These are phyloP conservation scores for Trichogramma pretiosum DNA, from an alignment of 1,140 invertebrate genomes.

Conservation along the genomic window DNA sequence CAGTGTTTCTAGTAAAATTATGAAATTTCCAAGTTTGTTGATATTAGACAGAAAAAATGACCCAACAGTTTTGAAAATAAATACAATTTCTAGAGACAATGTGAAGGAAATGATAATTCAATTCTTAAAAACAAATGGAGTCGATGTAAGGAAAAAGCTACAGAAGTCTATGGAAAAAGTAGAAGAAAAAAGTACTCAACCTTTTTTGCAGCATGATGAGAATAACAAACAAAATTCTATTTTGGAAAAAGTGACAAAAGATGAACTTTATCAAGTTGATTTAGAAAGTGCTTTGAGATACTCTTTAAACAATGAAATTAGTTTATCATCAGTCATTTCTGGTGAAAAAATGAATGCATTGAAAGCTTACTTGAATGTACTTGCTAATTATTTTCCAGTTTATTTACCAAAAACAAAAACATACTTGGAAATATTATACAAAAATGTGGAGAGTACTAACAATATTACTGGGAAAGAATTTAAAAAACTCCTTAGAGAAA, in stretches of 20 bases:
- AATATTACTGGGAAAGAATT: slow-evolving; percentile 53
- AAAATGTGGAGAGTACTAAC: slow-evolving; percentile 36
- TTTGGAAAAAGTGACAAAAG: too few relatives aligned
- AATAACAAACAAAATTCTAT: too few relatives aligned
- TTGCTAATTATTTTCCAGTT: slow-evolving; percentile 67
- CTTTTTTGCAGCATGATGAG: too few relatives aligned
- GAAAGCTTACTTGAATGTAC: slow-evolving; percentile 59
- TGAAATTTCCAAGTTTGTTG: slow-evolving; percentile 47
- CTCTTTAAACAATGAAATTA: slow-evolving; percentile 72
- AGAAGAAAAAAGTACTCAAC: slow-evolving; percentile 2
- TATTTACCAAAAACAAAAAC: slow-evolving; percentile 50
- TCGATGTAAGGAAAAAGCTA: slow-evolving; percentile 5
- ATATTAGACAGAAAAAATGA: slow-evolving; percentile 38
- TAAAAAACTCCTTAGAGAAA: slow-evolving; percentile 43
- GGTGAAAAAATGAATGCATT: slow-evolving; percentile 64
- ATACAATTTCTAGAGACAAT: slow-evolving; percentile 37
- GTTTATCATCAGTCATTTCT: slow-evolving; percentile 55
- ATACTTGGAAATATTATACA: slow-evolving; percentile 53
- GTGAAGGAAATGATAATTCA: slow-evolving; percentile 36
- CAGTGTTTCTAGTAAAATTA: slow-evolving; percentile 40
- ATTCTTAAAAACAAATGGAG: slow-evolving; percentile 43
- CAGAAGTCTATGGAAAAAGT: slow-evolving; percentile 16
- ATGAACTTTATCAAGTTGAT: slow-evolving; percentile 71
- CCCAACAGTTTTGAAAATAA: slow-evolving; percentile 38
- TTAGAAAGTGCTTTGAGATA: slow-evolving; percentile 75